A percentile compares a stretch with the other conserved stretches of the same genome.
Conservation (phyloP, 2,113 vertebrate genomes). For the Nestor notabilis region DNA sequence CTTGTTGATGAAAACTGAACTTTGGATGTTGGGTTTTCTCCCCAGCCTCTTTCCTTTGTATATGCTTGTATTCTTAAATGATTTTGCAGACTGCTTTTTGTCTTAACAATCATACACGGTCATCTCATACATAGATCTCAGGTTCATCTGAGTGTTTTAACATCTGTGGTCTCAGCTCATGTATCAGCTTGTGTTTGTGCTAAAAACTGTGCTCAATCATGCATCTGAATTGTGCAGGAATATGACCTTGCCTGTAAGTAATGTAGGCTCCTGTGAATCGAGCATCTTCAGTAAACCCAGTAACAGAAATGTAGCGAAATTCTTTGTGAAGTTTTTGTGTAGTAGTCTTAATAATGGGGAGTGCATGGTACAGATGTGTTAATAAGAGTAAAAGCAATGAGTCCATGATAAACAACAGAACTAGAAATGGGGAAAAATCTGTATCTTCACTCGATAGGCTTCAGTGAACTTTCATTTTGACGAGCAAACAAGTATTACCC, state of each 20-base stretch:
- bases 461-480: neutral
- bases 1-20: neutral
- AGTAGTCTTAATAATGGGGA: neutral
- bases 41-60: rapidly evolving
- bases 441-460: neutral
- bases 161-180: neutral
- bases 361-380: neutral
- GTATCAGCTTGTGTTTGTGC: neutral
- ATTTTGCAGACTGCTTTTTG: neutral
- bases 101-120: neutral
- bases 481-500: neutral
- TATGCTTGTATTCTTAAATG: neutral
- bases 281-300: neutral
- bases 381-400: neutral
- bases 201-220: neutral
- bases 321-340: neutral
- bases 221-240: neutral
- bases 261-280: too few relatives aligned
- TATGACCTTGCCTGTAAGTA: neutral
- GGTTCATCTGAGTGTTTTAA: too few relatives aligned
- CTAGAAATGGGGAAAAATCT: neutral
- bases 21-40: neutral
- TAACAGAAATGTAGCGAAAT: neutral
- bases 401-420: rapidly evolving
- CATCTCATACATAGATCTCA: neutral